A percentile compares a stretch with the other conserved stretches of the same genome.
These are phyloP conservation scores for Pocillopora verrucosa DNA, from an alignment of 64 coral and sea anemone species.

Conservation along the genomic window DNA sequence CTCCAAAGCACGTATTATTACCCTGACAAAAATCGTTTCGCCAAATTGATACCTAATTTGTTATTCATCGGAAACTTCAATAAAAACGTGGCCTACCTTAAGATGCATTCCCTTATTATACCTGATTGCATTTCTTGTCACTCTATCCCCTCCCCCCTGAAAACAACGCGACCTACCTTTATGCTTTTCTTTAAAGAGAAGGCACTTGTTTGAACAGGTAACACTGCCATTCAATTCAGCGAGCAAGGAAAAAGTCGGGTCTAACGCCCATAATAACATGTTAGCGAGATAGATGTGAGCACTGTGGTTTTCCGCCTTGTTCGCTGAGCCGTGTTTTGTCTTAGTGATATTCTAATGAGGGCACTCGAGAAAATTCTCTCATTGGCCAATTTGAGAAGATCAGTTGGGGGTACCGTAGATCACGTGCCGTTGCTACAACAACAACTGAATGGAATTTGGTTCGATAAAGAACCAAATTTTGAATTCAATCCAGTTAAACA, in stretches of 20 bases:
- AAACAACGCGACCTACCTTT: slow-evolving; percentile 2
- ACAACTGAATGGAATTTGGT: slow-evolving; percentile 28
- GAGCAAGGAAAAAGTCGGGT: neutral
- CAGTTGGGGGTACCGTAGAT: slow-evolving; percentile 9
- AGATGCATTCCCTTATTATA: neutral
- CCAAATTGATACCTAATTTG: slow-evolving; percentile 47
- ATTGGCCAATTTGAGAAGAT: neutral
- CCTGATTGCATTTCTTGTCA: neutral
- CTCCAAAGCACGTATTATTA: neutral
- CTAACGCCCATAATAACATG: slow-evolving; percentile 38
- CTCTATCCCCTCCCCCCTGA: neutral
- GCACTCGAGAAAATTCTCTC: neutral
- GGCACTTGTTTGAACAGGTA: neutral
- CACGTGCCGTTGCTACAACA: slow-evolving; percentile 29
- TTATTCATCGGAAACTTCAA: neutral
- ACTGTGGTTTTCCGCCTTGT: slow-evolving; percentile 29
- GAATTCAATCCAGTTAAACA: neutral
- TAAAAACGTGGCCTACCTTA: slow-evolving; percentile 1
- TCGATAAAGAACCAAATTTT: neutral
- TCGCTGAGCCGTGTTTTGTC: slow-evolving; percentile 33
- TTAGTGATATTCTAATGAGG: slow-evolving; percentile 38
- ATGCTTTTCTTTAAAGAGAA: neutral
- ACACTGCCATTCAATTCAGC: neutral
- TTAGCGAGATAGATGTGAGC: neutral
- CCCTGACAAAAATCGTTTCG: neutral